Evolutionary conservation across 2,797 vertebrate genomes (phyloP).

Genomic region (Pangasius sanitwongsei): DNA sequence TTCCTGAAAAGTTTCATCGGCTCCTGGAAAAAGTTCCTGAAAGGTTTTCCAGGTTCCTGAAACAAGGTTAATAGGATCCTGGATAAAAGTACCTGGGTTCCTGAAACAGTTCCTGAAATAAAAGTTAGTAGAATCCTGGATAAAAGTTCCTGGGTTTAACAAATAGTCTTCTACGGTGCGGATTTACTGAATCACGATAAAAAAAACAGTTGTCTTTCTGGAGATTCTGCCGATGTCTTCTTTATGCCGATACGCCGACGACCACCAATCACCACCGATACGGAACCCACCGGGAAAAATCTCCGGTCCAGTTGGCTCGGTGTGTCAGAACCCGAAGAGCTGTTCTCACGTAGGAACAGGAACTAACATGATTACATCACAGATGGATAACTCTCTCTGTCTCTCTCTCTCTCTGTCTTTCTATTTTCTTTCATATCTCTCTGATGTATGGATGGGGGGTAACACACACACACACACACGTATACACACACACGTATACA

Average conservation of each 20-base stretch:
- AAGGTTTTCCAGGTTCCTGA: background rate
- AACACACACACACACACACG: conserved; percentile 37
- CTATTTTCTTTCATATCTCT: conserved; percentile 17
- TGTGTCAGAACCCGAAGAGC: conserved; percentile 21
- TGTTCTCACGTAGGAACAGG: conserved; percentile 16
- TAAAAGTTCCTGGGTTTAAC: background rate
- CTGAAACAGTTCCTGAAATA: background rate
- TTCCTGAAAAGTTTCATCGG: background rate
- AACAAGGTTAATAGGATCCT: background rate
- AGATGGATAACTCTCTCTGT: background rate
- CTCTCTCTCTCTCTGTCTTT: background rate
- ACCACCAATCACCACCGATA: background rate
- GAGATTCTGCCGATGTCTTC: background rate
- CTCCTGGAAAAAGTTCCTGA: background rate
- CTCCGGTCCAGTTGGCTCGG: background rate
- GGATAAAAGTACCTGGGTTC: background rate
- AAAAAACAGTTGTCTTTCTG: background rate
- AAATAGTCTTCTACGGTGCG: background rate
- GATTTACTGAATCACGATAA: background rate
- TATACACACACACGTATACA: conserved; percentile 26
- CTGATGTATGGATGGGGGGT: conserved; percentile 46
- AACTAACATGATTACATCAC: background rate
- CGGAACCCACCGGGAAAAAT: background rate
- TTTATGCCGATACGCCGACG: background rate
- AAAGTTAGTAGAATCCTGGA: background rate